Conservation (phyloP, 2,113 vertebrate genomes). For the Bubo scandiacus region DNA sequence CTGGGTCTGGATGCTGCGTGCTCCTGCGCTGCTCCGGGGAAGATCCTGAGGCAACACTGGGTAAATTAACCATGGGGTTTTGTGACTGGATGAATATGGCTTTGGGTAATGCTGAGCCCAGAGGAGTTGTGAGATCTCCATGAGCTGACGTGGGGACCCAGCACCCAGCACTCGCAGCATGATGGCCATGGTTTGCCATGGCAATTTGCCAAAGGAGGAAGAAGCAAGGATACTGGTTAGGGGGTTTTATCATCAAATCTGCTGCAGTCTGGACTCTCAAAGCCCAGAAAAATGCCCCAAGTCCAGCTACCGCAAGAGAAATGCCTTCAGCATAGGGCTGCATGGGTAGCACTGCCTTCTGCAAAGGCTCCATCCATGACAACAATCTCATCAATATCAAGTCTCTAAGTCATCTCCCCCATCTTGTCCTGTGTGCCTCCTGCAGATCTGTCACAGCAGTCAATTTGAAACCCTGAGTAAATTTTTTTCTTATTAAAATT, state of each 20-base stretch:
- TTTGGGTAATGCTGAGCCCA: background rate
- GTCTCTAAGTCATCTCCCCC: background rate
- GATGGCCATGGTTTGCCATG: background rate
- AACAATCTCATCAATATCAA: background rate
- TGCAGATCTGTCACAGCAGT: rapidly evolving
- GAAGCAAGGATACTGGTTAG: background rate
- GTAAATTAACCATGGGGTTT: background rate
- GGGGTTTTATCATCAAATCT: background rate
- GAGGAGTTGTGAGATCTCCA: background rate
- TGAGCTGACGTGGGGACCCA: background rate
- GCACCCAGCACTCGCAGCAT: rapidly evolving
- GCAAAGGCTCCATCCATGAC: background rate
- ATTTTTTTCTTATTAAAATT: background rate
- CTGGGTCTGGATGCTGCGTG: background rate
- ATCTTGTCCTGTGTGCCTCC: rapidly evolving
- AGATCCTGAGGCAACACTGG: background rate
- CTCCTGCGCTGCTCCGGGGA: background rate
- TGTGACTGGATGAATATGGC: background rate
- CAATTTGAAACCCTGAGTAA: background rate
- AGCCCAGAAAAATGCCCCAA: background rate
- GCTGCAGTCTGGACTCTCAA: background rate
- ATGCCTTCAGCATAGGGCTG: background rate
- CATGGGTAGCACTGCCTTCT: background rate
- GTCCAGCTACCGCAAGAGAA: background rate
- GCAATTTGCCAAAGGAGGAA: background rate